Evolutionary conservation across 2,113 vertebrate species (phyloP).

Genomic region (Piprites chloris): DNA sequence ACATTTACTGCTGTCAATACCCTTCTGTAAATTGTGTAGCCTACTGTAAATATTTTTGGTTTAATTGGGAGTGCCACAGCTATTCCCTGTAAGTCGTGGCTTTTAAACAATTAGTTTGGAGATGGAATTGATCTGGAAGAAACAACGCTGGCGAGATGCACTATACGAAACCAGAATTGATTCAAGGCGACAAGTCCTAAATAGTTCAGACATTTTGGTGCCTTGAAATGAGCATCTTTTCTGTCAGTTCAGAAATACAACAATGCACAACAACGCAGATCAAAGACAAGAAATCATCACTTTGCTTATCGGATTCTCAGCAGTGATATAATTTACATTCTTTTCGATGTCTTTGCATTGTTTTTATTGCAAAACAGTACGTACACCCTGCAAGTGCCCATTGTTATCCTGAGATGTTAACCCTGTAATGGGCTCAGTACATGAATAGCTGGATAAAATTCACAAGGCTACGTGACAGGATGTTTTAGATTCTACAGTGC

Average conservation of each 20-base stretch:
- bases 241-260: slow-evolving; percentile 73
- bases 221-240: slow-evolving; percentile 75
- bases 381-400: neutral
- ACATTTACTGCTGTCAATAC: neutral
- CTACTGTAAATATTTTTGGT: slow-evolving; percentile 5
- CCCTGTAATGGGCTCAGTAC: neutral
- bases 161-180: slow-evolving; percentile 76
- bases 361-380: neutral
- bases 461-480: neutral
- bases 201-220: slow-evolving; percentile 82
- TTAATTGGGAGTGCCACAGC: slow-evolving; percentile 32
- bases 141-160: slow-evolving; percentile 55
- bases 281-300: slow-evolving; percentile 42
- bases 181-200: slow-evolving; percentile 74
- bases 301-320: slow-evolving; percentile 23
- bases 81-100: slow-evolving; percentile 61
- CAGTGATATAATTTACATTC: slow-evolving; percentile 14
- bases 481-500: neutral
- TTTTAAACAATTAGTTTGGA: slow-evolving; percentile 79
- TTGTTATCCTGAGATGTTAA: neutral
- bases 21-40: neutral
- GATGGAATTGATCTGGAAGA: slow-evolving; percentile 77
- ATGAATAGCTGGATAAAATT: neutral
- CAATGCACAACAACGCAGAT: slow-evolving; percentile 19
- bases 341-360: neutral